These are phyloP conservation scores for Clostera curtula DNA, from an alignment of 2,888 invertebrate species.

Conservation along the genomic window DNA sequence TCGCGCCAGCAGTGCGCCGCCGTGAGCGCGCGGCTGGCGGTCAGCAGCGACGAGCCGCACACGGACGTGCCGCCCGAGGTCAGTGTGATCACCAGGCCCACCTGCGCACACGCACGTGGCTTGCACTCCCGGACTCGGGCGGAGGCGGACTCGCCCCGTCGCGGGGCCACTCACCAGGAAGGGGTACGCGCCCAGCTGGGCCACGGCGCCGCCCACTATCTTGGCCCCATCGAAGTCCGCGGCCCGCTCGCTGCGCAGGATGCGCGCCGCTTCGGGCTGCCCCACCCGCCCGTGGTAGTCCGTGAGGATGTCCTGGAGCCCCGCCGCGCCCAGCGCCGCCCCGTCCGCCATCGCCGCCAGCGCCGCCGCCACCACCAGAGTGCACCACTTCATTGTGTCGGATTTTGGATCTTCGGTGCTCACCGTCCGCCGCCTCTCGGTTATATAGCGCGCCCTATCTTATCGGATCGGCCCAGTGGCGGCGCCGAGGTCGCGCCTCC, in stretches of 20 bases:
- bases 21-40: conserved; percentile 25
- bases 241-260: conserved; percentile 16
- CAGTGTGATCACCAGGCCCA: conserved; percentile 28
- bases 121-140: background rate
- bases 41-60: conserved; percentile 30
- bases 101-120: conserved; percentile 9
- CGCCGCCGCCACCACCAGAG: conserved; percentile 2
- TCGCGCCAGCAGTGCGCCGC: conserved; percentile 40
- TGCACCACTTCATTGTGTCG: conserved; percentile 10
- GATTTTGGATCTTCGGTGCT: background rate
- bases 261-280: conserved; percentile 20
- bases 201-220: conserved; percentile 15
- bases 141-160: background rate
- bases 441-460: background rate
- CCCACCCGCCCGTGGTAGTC: conserved; percentile 23
- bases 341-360: background rate
- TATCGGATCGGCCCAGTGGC: background rate
- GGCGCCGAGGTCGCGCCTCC: background rate
- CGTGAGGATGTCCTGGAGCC: conserved; percentile 8
- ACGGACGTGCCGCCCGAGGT: conserved; percentile 24
- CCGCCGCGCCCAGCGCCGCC: conserved; percentile 3
- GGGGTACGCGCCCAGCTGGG: conserved; percentile 18
- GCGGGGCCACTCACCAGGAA: conserved; percentile 13
- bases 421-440: background rate
- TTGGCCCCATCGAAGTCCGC: conserved; percentile 19